Conservation (phyloP, 2,113 vertebrate species). For the Taurulus bubalis region DNA sequence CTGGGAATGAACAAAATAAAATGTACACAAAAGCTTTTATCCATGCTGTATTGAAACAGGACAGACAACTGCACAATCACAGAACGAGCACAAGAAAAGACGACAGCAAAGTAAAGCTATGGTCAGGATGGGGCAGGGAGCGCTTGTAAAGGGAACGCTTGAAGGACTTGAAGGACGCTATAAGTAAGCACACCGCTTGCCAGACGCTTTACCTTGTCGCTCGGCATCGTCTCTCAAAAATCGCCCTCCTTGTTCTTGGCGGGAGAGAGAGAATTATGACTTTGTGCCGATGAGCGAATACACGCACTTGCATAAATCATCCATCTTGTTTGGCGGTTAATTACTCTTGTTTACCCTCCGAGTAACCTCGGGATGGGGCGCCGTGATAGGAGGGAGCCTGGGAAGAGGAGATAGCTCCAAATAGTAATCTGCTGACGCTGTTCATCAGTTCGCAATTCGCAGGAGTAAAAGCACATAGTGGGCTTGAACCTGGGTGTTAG, state of each 20-base stretch:
- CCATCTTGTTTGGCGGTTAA: conserved; percentile 82
- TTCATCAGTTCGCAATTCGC: conserved; percentile 73
- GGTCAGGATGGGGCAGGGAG: conserved; percentile 15
- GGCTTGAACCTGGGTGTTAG: conserved; percentile 67
- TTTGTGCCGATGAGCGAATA: conserved; percentile 75
- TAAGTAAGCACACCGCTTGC: conserved; percentile 38
- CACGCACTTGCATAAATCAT: conserved; percentile 82
- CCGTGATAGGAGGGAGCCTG: conserved; percentile 74
- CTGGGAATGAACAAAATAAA: conserved; percentile 41
- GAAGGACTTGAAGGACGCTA: conserved; percentile 64
- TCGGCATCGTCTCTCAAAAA: conserved; percentile 61
- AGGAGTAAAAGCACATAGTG: conserved; percentile 63
- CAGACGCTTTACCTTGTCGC: conserved; percentile 62
- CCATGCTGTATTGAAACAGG: conserved; percentile 65
- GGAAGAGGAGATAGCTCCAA: conserved; percentile 78
- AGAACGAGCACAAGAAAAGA: conserved; percentile 70
- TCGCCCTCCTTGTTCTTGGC: conserved; percentile 61
- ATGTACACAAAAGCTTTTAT: conserved; percentile 64
- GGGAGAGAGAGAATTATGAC: conserved; percentile 74
- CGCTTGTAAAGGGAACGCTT: conserved; percentile 38
- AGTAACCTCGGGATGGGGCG: conserved; percentile 81
- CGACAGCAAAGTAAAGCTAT: conserved; percentile 66
- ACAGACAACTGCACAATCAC: conserved; percentile 73
- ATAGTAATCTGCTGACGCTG: conserved; percentile 79
- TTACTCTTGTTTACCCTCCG: conserved; percentile 82